phyloP scores from a whole-genome alignment of 2,888 invertebrate genomes.

The Drosophila robusta region DNA sequence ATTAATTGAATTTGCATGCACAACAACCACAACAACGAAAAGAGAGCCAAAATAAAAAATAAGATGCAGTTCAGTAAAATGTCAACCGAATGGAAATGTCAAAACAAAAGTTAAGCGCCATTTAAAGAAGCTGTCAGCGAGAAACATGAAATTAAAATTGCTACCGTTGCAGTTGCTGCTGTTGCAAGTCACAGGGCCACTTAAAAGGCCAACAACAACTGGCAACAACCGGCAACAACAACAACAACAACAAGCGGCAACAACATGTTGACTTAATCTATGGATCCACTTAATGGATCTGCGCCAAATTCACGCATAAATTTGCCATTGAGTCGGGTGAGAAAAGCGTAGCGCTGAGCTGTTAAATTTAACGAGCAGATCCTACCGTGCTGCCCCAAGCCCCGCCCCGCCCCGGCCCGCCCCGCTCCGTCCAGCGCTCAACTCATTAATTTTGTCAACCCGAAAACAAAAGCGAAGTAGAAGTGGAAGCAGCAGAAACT shows the following conservation, averaged over 20 bases:
- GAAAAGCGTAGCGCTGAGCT: slow-evolving; percentile 69
- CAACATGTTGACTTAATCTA: slow-evolving; percentile 66
- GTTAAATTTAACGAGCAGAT: slow-evolving; percentile 76
- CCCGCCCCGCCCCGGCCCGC: slow-evolving; percentile 13
- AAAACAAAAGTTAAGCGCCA: slow-evolving; percentile 76
- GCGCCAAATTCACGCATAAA: slow-evolving; percentile 83
- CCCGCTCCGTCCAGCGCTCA: slow-evolving; percentile 22
- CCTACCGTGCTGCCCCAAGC: slow-evolving; percentile 5
- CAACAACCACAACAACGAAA: slow-evolving; percentile 22
- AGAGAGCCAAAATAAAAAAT: slow-evolving; percentile 1
- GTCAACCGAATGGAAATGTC: slow-evolving; percentile 65
- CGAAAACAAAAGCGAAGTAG: slow-evolving; percentile 37
- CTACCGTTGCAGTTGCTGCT: slow-evolving; percentile 61
- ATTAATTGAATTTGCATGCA: slow-evolving; percentile 75
- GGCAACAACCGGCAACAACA: slow-evolving; percentile 10
- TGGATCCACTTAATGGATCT: slow-evolving; percentile 82
- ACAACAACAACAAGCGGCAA: slow-evolving; percentile 21
- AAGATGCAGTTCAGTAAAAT: slow-evolving; percentile 39
- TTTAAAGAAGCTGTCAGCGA: slow-evolving; percentile 78
- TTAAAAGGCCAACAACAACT: slow-evolving; percentile 48
- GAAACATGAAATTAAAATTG: slow-evolving; percentile 66
- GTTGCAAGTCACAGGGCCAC: slow-evolving; percentile 44
- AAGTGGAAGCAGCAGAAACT: slow-evolving; percentile 5
- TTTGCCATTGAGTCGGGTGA: slow-evolving; percentile 62
- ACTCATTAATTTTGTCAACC: slow-evolving; percentile 80